Base-by-base conservation (phyloP, 2,888 invertebrate species). In the Chrysotoxum bicinctum region DNA sequence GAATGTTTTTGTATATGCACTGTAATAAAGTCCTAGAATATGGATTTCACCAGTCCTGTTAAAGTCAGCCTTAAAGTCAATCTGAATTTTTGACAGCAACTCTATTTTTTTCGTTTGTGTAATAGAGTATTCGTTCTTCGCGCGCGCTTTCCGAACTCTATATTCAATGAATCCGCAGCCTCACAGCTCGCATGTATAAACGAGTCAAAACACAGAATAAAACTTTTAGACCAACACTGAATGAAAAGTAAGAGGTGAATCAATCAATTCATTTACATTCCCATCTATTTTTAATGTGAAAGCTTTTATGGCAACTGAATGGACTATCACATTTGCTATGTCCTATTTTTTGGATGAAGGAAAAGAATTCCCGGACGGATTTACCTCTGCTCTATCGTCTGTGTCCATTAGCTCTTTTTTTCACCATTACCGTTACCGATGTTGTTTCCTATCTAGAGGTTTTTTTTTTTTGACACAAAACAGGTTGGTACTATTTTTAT, bases 221-320 rank as follows among this genome's bases (percentile, higher is more conserved):
- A 30, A 48, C 12, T 26, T 32, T 50, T 40, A 12, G n/a, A n/a
- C 12, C 21, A 3, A 50, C 37, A 54, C 60, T 68, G 35, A 52
- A 48, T 16, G 73, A 72, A 58, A 66, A 52, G 74, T 82, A 74
- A 78, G 70, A 76, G 89, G 88, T 88, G 87, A 16, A 90, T 90
- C 90, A 90, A 90, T 90, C 90, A 90, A 89, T 90, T 89, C 88
- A 88, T 89, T 90, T 90, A 89, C 89, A 89, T 89, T 88, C 88
- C 88, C 23, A 23, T 50, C 12, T 90, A 90, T 89, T 89, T 90
- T 90, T 90, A 87, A 90, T 89, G 88, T 87, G 87, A 88, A 89
- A 88, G 82, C 86, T 85, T 87, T 82, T 82, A 86, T 78, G 77
- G 82, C 74, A 86, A 86, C 82, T 86, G 78, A 82, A 86, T 82